These are phyloP conservation scores for Anoplius nigerrimus DNA, from an alignment of 2,888 invertebrate species.

Conservation along the genomic window DNA sequence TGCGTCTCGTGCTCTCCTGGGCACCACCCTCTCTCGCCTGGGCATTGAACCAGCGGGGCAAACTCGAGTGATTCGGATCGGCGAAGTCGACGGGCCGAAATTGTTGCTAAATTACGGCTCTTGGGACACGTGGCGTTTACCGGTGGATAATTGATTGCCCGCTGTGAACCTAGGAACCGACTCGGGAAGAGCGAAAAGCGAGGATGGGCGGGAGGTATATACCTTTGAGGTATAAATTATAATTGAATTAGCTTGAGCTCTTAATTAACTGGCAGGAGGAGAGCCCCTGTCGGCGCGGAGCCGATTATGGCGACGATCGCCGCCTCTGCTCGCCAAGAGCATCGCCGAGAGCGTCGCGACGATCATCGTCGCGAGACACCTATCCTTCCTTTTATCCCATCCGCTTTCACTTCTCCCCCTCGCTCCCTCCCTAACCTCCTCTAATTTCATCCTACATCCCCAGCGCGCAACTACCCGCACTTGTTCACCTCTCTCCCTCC, in stretches of 20 bases:
- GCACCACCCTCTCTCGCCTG: constrained; percentile 7
- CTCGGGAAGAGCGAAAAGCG: constrained; percentile 41
- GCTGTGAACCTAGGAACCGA: constrained; percentile 37
- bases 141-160: constrained; percentile 68
- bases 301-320: constrained; percentile 18
- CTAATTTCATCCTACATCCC: constrained; percentile 9
- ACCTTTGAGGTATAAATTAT: constrained; percentile 68
- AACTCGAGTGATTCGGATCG: not conserved
- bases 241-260: constrained; percentile 71
- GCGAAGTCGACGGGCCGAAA: constrained; percentile 42
- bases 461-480: too few relatives aligned
- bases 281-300: constrained; percentile 15
- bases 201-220: constrained; percentile 17
- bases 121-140: constrained; percentile 66
- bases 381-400: too few relatives aligned
- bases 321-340: not conserved
- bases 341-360: constrained; percentile 25
- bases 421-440: constrained; percentile 7
- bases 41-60: constrained; percentile 4
- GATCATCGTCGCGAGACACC: too few relatives aligned
- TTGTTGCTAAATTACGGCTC: constrained; percentile 64
- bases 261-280: constrained; percentile 61
- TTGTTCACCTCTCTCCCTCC: not conserved
- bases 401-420: constrained; percentile 36
- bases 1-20: constrained; percentile 14